Percentiles rank a stretch among this genome's conserved stretches.
phyloP scores from a whole-genome alignment of 1,140 invertebrate species.

The Dinothrombium tinctorium region DNA sequence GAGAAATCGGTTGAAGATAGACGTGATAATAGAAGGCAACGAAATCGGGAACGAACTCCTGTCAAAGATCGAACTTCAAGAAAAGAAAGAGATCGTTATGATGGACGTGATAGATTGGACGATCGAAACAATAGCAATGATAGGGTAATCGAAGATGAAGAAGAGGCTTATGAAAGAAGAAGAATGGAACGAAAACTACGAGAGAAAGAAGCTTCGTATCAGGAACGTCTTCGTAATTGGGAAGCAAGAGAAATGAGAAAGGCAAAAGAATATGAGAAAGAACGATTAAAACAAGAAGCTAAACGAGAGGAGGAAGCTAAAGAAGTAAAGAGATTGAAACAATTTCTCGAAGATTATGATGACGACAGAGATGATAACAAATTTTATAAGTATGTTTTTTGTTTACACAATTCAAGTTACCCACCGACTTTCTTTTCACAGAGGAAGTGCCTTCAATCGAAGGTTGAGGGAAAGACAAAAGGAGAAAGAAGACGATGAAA shows the following conservation, averaged over 20 bases:
- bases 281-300: constrained; percentile 53
- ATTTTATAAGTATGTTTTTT: constrained; percentile 16
- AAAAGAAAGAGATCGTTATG: constrained; percentile 14
- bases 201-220: constrained; percentile 81
- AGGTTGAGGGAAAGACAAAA: constrained; percentile 65
- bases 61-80: constrained; percentile 11
- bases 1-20: constrained; percentile 14
- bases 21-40: constrained; percentile 12
- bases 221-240: constrained; percentile 56
- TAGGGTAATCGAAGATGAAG: constrained; percentile 58
- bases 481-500: constrained; percentile 68
- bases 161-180: constrained; percentile 67
- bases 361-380: constrained; percentile 89
- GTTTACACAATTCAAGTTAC: not conserved
- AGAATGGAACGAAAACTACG: constrained; percentile 65
- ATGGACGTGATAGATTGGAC: constrained; percentile 12
- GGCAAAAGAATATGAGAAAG: constrained; percentile 72
- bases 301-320: constrained; percentile 57
- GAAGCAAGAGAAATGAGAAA: constrained; percentile 77
- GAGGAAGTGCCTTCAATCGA: constrained; percentile 60
- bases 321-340: constrained; percentile 77
- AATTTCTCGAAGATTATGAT: constrained; percentile 96
- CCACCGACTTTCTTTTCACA: constrained; percentile 20
- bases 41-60: constrained; percentile 3
- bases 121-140: constrained; percentile 21